Base-by-base conservation (phyloP, 2,113 vertebrate species). In the Zosterops japonicus region DNA sequence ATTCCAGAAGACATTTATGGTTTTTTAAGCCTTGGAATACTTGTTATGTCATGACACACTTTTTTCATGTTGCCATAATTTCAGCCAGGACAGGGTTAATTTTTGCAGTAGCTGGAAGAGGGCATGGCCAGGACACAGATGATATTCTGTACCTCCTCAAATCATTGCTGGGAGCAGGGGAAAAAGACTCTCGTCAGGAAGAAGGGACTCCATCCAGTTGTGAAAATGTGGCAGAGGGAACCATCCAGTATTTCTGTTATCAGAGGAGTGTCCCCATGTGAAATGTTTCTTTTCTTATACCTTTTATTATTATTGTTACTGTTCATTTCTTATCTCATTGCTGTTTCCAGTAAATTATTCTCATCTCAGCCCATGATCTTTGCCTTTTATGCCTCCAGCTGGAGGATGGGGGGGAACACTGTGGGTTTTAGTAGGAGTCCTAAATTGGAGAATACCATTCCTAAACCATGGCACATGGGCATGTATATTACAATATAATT, bases 401-500 rank as follows among this genome's bases (percentile, higher is more conserved):
- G 35, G 42, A 71, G 41, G 15, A 7, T 7, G 23, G 12, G 1
- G 5, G 15, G 24, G 6, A 63, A 16, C n/a, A 70, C 21, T 4
- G 7, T 57, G 52, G 8, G 11, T 81, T 81, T 52, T n/a, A 44
- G 52, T 13, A 8, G 31, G 18, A 44, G 18, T 39, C 20, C 44
- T 65, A 39, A 33, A 74, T 1, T 59, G 52, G 60, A 59, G 36
- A 67, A 33, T 15, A 59, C 19, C 39, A 39, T 59, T 29, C 36
- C 23, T 74, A 52, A 74, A 44, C 23, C 44, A 21, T 3, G 27
- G 46, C 36, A 59, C 22, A 6, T 2, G 11, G 47, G 44, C 44
- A 69, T 13, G 41, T 75, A 64, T 78, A 72, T 78, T 82, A 89
- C 56, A 83, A 97, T 94, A 67, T 69, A 12, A 57, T 72, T 95